Evolutionary conservation across 2,797 vertebrate species (phyloP).

Genomic region (Rhabdophis nuchalis): DNA sequence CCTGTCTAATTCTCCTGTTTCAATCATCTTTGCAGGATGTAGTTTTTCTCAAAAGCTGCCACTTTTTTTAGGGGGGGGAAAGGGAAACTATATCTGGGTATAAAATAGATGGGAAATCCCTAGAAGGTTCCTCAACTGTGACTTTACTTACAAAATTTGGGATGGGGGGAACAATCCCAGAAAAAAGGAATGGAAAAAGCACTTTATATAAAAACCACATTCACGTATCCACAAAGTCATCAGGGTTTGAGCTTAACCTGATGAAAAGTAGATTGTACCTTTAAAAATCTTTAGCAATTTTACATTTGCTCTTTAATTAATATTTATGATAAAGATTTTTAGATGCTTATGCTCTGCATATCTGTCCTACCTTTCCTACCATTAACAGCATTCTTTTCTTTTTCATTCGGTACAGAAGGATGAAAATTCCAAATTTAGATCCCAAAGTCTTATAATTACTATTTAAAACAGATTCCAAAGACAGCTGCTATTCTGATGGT

Average conservation of each 20-base stretch:
- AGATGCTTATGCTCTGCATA: background rate
- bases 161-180: background rate
- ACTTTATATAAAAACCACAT: background rate
- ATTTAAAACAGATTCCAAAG: background rate
- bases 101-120: background rate
- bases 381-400: background rate
- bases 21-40: background rate
- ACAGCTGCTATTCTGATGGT: background rate
- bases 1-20: background rate
- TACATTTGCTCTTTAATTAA: background rate
- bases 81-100: background rate
- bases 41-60: background rate
- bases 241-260: background rate
- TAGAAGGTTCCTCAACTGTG: background rate
- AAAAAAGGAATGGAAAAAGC: background rate
- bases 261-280: background rate
- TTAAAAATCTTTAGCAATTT: background rate
- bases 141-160: background rate
- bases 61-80: fast-evolving
- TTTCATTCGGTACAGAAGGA: background rate
- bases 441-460: background rate
- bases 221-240: background rate
- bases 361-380: background rate
- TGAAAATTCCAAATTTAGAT: background rate
- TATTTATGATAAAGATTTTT: background rate